Evolutionary conservation across 2,888 invertebrate genomes (phyloP).

Genomic region (Stenotaenia linearis): DNA sequence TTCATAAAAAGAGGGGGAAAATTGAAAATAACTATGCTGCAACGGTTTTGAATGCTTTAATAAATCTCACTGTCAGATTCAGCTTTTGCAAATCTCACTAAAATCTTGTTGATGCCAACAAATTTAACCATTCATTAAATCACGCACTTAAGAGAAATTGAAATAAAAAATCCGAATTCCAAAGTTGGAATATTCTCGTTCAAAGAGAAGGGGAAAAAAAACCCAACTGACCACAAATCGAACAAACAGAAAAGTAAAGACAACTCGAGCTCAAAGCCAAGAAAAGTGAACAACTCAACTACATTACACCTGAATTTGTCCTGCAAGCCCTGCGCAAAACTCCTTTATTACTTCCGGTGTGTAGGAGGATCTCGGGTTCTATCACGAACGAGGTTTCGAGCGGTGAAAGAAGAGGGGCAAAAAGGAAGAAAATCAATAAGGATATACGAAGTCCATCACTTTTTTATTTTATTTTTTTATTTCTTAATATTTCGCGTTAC

Average conservation of each 20-base stretch:
- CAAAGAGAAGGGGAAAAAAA: too few relatives aligned
- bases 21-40: slow-evolving; percentile 26
- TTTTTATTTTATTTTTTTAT: not conserved
- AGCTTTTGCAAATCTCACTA: slow-evolving; percentile 12
- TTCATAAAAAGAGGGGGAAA: slow-evolving; percentile 22
- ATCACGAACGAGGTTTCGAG: not conserved
- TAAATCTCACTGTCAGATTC: slow-evolving; percentile 16
- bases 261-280: not conserved
- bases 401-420: not conserved
- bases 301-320: slow-evolving; percentile 20
- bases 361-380: not conserved
- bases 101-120: slow-evolving; percentile 24
- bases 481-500: not conserved
- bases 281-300: not conserved
- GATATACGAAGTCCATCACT: not conserved
- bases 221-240: not conserved
- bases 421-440: not conserved
- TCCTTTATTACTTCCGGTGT: slow-evolving; percentile 23
- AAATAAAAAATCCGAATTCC: not conserved
- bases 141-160: not conserved
- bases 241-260: not conserved
- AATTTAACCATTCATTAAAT: not conserved
- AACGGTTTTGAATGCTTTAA: slow-evolving; percentile 18
- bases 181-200: too few relatives aligned
- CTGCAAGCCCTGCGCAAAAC: slow-evolving; percentile 7